A percentile compares a stretch with the other conserved stretches of the same genome.
phyloP scores from a whole-genome alignment of 1,140 invertebrate genomes.

The Listronotus bonariensis region DNA sequence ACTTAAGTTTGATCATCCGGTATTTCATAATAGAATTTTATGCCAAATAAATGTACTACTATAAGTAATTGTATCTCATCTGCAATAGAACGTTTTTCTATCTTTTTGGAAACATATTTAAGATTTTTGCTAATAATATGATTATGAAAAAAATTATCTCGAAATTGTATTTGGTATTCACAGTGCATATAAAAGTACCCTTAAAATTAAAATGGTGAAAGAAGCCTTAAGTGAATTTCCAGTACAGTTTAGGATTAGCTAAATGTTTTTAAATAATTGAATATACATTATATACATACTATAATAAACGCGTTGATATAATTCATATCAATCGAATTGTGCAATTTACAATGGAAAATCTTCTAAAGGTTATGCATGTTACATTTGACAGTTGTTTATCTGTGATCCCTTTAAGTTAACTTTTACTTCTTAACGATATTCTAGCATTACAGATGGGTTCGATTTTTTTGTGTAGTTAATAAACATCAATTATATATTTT shows the following conservation, averaged over 20 bases:
- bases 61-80: too few species aligned
- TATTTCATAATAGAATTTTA: too few species aligned
- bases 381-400: conserved; percentile 55
- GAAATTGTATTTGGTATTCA: neutral
- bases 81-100: too few species aligned
- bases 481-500: conserved; percentile 41
- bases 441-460: conserved; percentile 26
- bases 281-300: conserved; percentile 56
- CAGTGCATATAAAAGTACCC: conserved; percentile 1
- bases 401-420: conserved; percentile 54
- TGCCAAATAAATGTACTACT: too few species aligned
- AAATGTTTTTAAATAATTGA: conserved; percentile 56
- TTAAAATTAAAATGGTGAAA: conserved; percentile 8
- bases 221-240: conserved; percentile 42
- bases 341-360: conserved; percentile 51
- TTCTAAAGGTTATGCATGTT: conserved; percentile 54
- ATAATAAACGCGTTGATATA: conserved; percentile 54
- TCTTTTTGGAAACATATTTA: too few species aligned
- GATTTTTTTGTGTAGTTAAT: conserved; percentile 34
- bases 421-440: conserved; percentile 23
- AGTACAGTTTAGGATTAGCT: conserved; percentile 52
- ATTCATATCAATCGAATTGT: conserved; percentile 56
- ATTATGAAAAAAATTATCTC: too few species aligned
- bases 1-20: too few species aligned
- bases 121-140: too few species aligned